Conservation (phyloP, 1,140 invertebrate genomes). For the Dendrolimus kikuchii region DNA sequence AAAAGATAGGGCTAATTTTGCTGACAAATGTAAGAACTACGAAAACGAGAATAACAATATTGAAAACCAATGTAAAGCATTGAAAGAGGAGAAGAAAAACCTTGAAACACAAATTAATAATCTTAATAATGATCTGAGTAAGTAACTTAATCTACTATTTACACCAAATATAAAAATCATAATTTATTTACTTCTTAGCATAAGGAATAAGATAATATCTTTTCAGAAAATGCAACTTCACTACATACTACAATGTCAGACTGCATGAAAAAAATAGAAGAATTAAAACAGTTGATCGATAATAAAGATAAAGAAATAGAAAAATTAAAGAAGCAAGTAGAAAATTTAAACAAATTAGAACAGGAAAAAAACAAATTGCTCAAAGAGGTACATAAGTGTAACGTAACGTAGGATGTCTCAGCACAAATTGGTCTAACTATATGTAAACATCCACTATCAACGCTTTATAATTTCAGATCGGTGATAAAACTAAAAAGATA, state of each 20-base stretch:
- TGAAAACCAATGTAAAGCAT: conserved; percentile 46
- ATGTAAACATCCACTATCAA: neutral
- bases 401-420: neutral
- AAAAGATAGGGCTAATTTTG: conserved; percentile 56
- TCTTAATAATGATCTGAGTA: conserved; percentile 72
- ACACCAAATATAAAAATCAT: neutral
- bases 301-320: conserved; percentile 74
- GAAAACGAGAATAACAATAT: conserved; percentile 52
- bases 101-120: conserved; percentile 73
- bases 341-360: conserved; percentile 58
- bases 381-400: conserved; percentile 54
- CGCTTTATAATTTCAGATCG: conserved; percentile 52
- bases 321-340: conserved; percentile 74
- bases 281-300: conserved; percentile 72
- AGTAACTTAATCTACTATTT: conserved; percentile 21
- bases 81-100: conserved; percentile 72
- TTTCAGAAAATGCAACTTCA: conserved; percentile 57
- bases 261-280: conserved; percentile 72
- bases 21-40: conserved; percentile 68
- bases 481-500: conserved; percentile 74
- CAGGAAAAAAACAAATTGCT: conserved; percentile 70
- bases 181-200: neutral
- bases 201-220: neutral
- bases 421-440: too few species aligned
- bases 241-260: conserved; percentile 71